Percentiles rank a stretch among this genome's conserved stretches.
Conservation (phyloP, 2,888 invertebrate species). For the Serrognathus titanus region DNA sequence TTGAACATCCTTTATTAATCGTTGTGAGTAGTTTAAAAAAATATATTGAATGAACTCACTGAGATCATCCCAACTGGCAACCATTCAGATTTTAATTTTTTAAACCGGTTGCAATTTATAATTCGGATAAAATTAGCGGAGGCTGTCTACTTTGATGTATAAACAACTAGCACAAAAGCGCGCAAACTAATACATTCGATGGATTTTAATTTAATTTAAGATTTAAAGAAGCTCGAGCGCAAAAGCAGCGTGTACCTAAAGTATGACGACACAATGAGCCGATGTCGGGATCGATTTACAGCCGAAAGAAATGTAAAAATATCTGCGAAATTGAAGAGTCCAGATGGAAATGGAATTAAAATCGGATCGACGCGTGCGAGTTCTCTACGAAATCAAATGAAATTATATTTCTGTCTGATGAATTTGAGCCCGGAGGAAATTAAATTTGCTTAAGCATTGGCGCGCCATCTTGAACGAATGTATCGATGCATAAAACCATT, state of each 20-base stretch:
- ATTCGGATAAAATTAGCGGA: not conserved
- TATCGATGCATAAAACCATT: not conserved
- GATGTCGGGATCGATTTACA: slow-evolving; percentile 15
- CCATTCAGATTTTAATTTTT: not conserved
- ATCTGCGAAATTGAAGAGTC: slow-evolving; percentile 27
- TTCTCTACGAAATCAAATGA: slow-evolving; percentile 32
- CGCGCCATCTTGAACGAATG: not conserved
- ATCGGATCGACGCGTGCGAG: slow-evolving; percentile 32
- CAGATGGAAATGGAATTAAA: slow-evolving; percentile 37
- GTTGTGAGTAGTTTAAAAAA: too few relatives aligned
- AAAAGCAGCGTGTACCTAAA: not conserved
- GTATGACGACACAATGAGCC: slow-evolving; percentile 4
- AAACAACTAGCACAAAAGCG: not conserved
- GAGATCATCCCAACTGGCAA: not conserved
- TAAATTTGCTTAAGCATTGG: slow-evolving; percentile 7
- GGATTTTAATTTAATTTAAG: slow-evolving; percentile 2
- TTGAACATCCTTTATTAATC: too few relatives aligned
- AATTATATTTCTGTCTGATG: slow-evolving; percentile 32
- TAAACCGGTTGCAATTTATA: too few relatives aligned
- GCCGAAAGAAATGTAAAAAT: slow-evolving; percentile 21
- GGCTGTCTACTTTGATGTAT: not conserved
- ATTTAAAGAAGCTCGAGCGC: too few relatives aligned
- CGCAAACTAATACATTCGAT: not conserved
- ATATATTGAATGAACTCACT: not conserved
- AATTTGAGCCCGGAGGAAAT: slow-evolving; percentile 14